Conservation (phyloP, 2,113 vertebrate genomes). For the Nicator chloris region DNA sequence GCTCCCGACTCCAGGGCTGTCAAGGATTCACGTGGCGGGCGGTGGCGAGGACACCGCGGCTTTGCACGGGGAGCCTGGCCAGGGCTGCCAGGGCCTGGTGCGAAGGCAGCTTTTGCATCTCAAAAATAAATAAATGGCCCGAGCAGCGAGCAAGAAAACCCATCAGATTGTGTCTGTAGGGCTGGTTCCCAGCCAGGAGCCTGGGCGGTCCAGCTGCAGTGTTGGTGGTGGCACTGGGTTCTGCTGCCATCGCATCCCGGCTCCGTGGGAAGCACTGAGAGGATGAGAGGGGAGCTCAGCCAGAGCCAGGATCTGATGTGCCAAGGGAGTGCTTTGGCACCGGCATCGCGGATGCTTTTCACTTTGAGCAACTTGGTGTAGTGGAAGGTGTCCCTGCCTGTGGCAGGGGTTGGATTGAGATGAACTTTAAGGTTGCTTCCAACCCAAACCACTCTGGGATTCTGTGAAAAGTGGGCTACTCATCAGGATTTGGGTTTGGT, state of each 20-base stretch:
- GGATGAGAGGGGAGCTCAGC: not conserved
- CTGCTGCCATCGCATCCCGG: not conserved
- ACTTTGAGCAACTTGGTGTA: not conserved
- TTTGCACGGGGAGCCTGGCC: not conserved
- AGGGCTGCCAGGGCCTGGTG: not conserved
- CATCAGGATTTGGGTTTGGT: not conserved
- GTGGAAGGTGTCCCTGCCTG: not conserved
- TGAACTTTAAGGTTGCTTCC: not conserved
- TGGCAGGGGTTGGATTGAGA: not conserved
- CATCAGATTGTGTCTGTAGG: not conserved
- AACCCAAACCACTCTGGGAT: not conserved
- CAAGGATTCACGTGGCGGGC: not conserved
- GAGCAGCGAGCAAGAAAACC: not conserved
- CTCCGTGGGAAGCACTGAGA: fast-evolving
- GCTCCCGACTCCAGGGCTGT: constrained; percentile 25
- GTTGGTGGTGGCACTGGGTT: not conserved
- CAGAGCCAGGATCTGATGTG: not conserved
- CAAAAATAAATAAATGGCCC: not conserved
- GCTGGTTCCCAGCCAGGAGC: not conserved
- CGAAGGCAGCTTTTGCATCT: not conserved
- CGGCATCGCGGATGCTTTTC: fast-evolving
- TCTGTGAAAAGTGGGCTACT: not conserved
- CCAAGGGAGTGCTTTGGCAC: not conserved
- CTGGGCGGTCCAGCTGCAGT: not conserved
- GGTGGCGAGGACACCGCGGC: not conserved